These are phyloP conservation scores for Plectrocnemia conspersa DNA, from an alignment of 1,140 invertebrate species.

Conservation along the genomic window DNA sequence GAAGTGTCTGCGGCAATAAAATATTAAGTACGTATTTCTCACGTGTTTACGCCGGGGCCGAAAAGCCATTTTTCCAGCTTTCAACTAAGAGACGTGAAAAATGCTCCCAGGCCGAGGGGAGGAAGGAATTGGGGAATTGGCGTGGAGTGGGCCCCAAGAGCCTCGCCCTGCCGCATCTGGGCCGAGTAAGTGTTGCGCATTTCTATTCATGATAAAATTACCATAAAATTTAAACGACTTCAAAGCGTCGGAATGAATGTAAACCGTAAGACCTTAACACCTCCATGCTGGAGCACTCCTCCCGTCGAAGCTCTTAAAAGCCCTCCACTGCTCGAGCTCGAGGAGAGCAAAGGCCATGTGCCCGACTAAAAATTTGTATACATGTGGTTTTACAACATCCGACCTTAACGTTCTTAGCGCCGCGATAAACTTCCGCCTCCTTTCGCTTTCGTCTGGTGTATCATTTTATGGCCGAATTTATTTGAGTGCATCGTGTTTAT, in stretches of 20 bases:
- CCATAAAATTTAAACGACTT: constrained; percentile 35
- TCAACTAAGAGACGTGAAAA: constrained; percentile 15
- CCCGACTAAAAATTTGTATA: constrained; percentile 16
- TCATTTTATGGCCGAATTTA: no score
- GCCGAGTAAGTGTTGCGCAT: constrained; percentile 29
- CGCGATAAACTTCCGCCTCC: neutral
- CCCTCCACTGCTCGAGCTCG: constrained; percentile 4
- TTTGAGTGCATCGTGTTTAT: no score
- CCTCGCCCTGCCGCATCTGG: constrained; percentile 22
- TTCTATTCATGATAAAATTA: constrained; percentile 36
- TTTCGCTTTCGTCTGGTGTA: neutral
- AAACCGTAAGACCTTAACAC: constrained; percentile 21
- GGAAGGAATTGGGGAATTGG: constrained; percentile 2
- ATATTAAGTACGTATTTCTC: constrained; percentile 20
- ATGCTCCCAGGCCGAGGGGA: neutral
- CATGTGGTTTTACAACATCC: constrained; percentile 8
- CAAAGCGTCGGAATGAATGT: constrained; percentile 32
- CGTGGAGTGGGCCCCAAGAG: neutral
- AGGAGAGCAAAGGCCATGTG: constrained; percentile 6
- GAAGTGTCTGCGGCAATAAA: constrained; percentile 8
- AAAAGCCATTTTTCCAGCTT: constrained; percentile 18
- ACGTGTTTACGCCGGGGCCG: constrained; percentile 11
- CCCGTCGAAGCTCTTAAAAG: constrained; percentile 9
- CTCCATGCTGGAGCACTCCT: neutral
- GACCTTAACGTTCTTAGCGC: constrained; percentile 1